Percentiles rank a stretch among this genome's conserved stretches.
Conservation (phyloP, 2,888 invertebrate species). For the Agonopterix arenella region DNA sequence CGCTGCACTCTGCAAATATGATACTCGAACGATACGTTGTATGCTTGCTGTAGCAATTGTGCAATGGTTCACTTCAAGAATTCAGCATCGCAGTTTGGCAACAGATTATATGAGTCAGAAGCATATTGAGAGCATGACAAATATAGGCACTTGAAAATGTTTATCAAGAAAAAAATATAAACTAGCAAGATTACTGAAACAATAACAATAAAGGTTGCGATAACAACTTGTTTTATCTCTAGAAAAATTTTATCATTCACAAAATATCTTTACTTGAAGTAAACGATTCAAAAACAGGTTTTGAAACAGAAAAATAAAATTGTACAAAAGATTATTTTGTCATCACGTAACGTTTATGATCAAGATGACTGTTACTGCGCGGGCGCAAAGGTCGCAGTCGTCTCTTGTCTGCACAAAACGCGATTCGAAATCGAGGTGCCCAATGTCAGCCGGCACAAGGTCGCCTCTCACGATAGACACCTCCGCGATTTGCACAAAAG, state of each 20-base stretch:
- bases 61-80: constrained; percentile 14
- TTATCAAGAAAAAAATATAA: neutral
- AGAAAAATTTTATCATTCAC: no score
- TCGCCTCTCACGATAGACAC: constrained; percentile 58
- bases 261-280: no score
- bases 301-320: no score
- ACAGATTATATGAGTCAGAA: neutral
- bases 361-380: constrained; percentile 10
- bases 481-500: constrained; percentile 36
- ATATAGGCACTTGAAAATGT: neutral
- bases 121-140: neutral
- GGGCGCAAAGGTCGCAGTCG: constrained; percentile 33
- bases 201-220: neutral
- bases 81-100: neutral
- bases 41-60: constrained; percentile 12
- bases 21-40: constrained; percentile 9
- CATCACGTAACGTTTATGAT: constrained; percentile 2
- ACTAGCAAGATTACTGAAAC: neutral
- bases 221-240: neutral
- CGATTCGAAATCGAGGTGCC: constrained; percentile 50
- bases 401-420: constrained; percentile 32
- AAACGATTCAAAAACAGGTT: no score
- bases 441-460: constrained; percentile 66
- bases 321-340: constrained; percentile 1
- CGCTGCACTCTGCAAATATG: constrained; percentile 23